Evolutionary conservation across 2,797 vertebrate genomes (phyloP).

Genomic region (Tolypeutes matacus): DNA sequence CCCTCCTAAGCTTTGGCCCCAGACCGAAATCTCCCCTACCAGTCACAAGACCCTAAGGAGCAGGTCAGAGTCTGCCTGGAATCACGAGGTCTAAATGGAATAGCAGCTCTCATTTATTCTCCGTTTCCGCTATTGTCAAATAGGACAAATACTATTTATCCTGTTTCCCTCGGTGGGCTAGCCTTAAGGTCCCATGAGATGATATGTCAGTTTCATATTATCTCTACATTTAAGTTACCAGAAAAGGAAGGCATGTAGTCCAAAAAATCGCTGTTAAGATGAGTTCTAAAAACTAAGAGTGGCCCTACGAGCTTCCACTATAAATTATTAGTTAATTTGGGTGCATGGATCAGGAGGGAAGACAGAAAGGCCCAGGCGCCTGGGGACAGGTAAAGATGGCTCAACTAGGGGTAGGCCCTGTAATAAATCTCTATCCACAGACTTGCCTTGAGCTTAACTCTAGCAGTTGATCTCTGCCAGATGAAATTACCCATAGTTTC

Average conservation of each 20-base stretch:
- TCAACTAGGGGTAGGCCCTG: not conserved
- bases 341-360: not conserved
- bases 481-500: not conserved
- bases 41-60: not conserved
- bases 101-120: not conserved
- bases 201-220: not conserved
- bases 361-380: not conserved
- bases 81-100: not conserved
- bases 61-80: not conserved
- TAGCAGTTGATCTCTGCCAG: not conserved
- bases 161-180: not conserved
- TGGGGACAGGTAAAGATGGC: not conserved
- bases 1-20: not conserved
- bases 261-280: not conserved
- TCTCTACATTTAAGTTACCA: not conserved
- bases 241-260: not conserved
- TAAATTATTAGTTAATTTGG: not conserved
- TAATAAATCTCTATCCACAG: not conserved
- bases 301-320: not conserved
- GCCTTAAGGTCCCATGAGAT: not conserved
- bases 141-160: not conserved
- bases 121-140: not conserved
- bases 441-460: not conserved
- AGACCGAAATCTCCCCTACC: not conserved
- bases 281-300: not conserved